phyloP scores from a whole-genome alignment of 1,140 invertebrate species.

The Euborellia annulipes region DNA sequence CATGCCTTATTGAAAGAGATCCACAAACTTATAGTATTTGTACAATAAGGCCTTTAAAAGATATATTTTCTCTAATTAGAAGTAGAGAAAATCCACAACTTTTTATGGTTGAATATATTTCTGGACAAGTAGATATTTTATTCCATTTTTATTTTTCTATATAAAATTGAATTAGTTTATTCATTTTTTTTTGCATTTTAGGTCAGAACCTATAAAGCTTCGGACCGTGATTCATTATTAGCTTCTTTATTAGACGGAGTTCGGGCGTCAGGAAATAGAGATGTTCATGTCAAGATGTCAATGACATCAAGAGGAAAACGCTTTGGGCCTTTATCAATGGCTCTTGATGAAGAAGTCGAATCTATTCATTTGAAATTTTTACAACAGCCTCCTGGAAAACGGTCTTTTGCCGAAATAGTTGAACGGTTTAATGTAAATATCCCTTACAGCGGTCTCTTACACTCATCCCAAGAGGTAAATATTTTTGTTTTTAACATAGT shows the following conservation, averaged over 20 bases:
- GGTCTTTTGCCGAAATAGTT: conserved; percentile 47
- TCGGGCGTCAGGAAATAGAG: conserved; percentile 86
- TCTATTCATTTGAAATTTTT: conserved; percentile 69
- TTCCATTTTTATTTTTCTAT: too few species aligned
- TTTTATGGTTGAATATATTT: conserved; percentile 88
- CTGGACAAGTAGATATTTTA: conserved; percentile 42
- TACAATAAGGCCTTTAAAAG: conserved; percentile 72
- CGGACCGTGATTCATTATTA: conserved; percentile 70
- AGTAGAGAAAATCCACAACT: conserved; percentile 82
- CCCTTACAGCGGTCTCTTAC: conserved; percentile 91
- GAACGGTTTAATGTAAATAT: conserved; percentile 93
- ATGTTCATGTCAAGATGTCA: conserved; percentile 89
- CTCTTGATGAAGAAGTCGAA: conserved; percentile 89
- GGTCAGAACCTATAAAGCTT: too few species aligned
- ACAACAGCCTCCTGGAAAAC: conserved; percentile 47
- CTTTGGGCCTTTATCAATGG: conserved; percentile 70
- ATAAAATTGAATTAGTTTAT: background rate
- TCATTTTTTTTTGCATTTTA: conserved; percentile 14
- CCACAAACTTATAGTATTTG: conserved; percentile 86
- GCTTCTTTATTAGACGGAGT: conserved; percentile 93
- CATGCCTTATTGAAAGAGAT: conserved; percentile 90
- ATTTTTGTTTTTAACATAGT: too few species aligned
- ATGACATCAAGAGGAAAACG: conserved; percentile 68
- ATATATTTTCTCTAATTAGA: conserved; percentile 83
- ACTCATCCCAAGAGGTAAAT: conserved; percentile 90